Evolutionary conservation across 2,888 invertebrate species (phyloP).

Genomic region (Pseudolycoriella hygida): DNA sequence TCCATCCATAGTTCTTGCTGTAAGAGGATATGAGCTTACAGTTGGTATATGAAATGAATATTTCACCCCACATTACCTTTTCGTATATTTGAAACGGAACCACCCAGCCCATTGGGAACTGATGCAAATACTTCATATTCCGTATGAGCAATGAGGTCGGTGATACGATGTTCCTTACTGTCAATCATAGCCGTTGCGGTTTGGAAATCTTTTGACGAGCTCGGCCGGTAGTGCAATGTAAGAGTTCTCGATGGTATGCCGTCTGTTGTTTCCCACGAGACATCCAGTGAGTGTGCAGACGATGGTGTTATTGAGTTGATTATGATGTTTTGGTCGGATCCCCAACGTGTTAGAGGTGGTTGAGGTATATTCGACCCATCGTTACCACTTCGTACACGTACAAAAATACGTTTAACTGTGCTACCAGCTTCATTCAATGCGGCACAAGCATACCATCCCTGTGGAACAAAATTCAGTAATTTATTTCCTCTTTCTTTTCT

Average conservation of each 20-base stretch:
- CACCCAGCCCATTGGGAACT: conserved; percentile 15
- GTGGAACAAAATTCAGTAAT: not conserved
- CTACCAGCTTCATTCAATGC: conserved; percentile 18
- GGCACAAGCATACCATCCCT: conserved; percentile 18
- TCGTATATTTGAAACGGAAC: conserved; percentile 16
- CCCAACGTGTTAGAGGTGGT: conserved; percentile 15
- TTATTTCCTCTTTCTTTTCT: not conserved
- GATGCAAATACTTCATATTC: conserved; percentile 69
- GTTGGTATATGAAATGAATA: not conserved
- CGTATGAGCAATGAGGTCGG: conserved; percentile 66
- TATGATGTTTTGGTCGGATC: conserved; percentile 14
- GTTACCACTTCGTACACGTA: conserved; percentile 12
- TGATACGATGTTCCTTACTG: conserved; percentile 28
- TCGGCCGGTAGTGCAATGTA: conserved; percentile 16
- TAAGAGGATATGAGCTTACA: too few species aligned
- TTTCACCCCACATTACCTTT: conserved; percentile 7
- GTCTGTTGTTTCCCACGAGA: conserved; percentile 15
- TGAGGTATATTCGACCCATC: conserved; percentile 10
- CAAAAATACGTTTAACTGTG: conserved; percentile 15
- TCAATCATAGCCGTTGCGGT: conserved; percentile 13
- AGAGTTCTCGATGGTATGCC: conserved; percentile 13
- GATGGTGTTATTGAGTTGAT: conserved; percentile 15
- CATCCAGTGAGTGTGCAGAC: conserved; percentile 15
- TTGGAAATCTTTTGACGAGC: conserved; percentile 14
- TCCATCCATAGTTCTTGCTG: conserved; percentile 17